Conservation (phyloP, 2,113 vertebrate genomes). For the Hypanus sabinus region DNA sequence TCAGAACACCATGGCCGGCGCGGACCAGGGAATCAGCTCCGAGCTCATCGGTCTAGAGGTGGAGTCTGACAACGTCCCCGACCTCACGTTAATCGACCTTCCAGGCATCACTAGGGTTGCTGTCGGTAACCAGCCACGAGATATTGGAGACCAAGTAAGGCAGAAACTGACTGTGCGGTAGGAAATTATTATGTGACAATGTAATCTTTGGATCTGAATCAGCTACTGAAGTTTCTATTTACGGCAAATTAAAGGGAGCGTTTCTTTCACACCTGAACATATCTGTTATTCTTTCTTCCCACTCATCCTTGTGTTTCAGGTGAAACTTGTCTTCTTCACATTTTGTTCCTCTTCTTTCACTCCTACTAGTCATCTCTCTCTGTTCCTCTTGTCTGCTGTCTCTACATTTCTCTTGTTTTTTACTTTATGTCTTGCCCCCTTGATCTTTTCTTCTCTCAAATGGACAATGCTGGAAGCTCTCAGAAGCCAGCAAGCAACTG, state of each 20-base stretch:
- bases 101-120: constrained; percentile 37
- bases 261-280: not conserved
- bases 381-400: too few species aligned
- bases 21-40: constrained; percentile 8
- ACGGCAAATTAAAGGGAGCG: not conserved
- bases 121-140: constrained; percentile 14
- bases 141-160: constrained; percentile 29
- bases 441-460: too few species aligned
- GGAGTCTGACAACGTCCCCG: not conserved
- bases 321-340: not conserved
- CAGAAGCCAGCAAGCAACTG: too few species aligned
- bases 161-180: too few species aligned
- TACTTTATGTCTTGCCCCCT: not conserved
- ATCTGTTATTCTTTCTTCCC: not conserved
- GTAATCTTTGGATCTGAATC: not conserved
- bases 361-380: not conserved
- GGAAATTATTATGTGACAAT: not conserved
- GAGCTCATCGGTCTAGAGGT: constrained; percentile 35
- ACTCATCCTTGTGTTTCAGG: not conserved
- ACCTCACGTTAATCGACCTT: constrained; percentile 37
- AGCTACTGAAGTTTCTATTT: not conserved
- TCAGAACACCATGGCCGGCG: constrained; percentile 24
- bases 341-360: not conserved
- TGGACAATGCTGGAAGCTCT: too few species aligned
- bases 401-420: too few species aligned